Base-by-base conservation (phyloP, 2,888 invertebrate species). In the Eupeodes luniger region DNA sequence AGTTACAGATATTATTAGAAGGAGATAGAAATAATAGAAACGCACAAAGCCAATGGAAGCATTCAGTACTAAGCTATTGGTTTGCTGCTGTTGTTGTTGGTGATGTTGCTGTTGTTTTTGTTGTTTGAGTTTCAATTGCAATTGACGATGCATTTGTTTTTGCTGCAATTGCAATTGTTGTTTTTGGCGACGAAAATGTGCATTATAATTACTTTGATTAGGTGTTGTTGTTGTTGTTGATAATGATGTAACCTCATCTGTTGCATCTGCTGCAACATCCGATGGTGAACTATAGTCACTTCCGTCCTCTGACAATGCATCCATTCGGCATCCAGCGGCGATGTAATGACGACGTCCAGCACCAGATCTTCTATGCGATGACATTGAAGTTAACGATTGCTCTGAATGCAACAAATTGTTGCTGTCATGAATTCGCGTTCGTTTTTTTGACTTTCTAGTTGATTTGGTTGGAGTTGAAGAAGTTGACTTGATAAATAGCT, bases 11-110 rank as follows among this genome's bases (percentile, higher is more conserved):
- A 88, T 75, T 34, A 88, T 49, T 40, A 88, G 67, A 81, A 88
- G 88, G 69, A 88, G 85, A 88, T 88, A 88, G 70, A 88, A 88
- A 85, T 88, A 88, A 88, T 88, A 88, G 47, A 88, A 88, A 70
- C 88, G 88, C 81, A 85, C 85, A 85, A 88, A 88, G 85, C 88
- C 81, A 74, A 81, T 88, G 77, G 85, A 88, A 88, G 85, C 88
- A n/a, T 85, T 85, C 11, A 85, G 72, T 49, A 81, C 74, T 74
- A 88, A 67, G 49, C 74, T 85, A 51, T 88, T 74, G 14, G 74
- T 19, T 61, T 76, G 53, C 44, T 70, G 74, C 5, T 81, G 69
- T n/a, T 74, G 81, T 10, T 57, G 83, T 14, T 62, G 62, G 12
- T 47, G 62, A 7, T 55, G 74, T 53, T 81, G 27, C 27, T 27